Conservation (phyloP, 2,113 vertebrate genomes). For the Plecotus auritus region DNA sequence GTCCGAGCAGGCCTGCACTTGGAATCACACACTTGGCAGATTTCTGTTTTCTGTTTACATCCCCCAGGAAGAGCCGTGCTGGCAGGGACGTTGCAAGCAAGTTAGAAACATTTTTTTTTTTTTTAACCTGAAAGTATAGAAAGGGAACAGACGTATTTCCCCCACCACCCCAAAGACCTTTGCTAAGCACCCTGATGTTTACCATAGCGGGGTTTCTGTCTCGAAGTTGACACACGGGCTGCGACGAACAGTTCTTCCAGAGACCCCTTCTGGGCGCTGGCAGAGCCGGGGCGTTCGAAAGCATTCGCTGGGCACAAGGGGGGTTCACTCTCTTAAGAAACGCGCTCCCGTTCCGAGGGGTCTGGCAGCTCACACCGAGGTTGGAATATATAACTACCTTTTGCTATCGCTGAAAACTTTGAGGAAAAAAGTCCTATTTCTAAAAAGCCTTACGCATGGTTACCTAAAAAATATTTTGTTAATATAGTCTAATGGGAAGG, state of each 20-base stretch:
- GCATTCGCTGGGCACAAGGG: neutral
- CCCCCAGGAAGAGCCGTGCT: constrained; percentile 50
- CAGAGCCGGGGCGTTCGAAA: neutral
- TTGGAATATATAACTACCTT: constrained; percentile 62
- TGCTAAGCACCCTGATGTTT: neutral
- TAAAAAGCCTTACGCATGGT: constrained; percentile 64
- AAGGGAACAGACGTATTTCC: constrained; percentile 47
- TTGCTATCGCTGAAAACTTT: constrained; percentile 69
- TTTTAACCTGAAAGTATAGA: constrained; percentile 66
- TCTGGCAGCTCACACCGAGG: neutral
- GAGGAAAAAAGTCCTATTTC: constrained; percentile 69
- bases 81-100: constrained; percentile 67
- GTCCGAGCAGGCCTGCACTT: constrained; percentile 52
- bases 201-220: neutral
- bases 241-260: constrained; percentile 18
- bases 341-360: constrained; percentile 16
- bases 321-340: constrained; percentile 39
- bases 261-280: neutral
- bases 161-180: constrained; percentile 26
- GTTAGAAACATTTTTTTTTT: constrained; percentile 51
- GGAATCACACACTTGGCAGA: constrained; percentile 42
- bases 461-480: constrained; percentile 82
- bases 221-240: constrained; percentile 48
- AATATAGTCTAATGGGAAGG: constrained; percentile 79
- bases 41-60: constrained; percentile 59